Conservation (phyloP, 1,140 invertebrate genomes). For the Drosophila grimshawi region DNA sequence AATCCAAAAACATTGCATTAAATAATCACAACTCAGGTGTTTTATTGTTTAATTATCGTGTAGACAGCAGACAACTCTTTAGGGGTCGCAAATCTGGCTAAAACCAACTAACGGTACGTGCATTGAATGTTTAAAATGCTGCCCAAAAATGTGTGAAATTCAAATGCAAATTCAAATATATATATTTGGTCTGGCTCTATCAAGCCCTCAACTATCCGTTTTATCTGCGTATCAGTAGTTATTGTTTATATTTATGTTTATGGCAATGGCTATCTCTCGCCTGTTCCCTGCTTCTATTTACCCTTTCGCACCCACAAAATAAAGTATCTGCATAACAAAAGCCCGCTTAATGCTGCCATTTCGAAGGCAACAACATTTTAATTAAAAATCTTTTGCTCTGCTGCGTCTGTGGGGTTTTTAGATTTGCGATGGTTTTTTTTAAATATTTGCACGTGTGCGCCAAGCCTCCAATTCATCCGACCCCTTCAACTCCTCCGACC, state of each 20-base stretch:
- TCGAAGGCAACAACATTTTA: slow-evolving; percentile 38
- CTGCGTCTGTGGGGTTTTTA: slow-evolving; percentile 16
- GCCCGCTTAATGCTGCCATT: slow-evolving; percentile 42
- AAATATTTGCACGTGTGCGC: slow-evolving; percentile 24
- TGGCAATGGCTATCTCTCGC: not conserved
- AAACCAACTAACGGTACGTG: slow-evolving; percentile 32
- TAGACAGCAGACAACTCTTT: not conserved
- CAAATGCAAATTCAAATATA: slow-evolving; percentile 31
- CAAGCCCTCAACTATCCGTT: slow-evolving; percentile 6
- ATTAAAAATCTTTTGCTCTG: slow-evolving; percentile 45
- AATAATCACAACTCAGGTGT: slow-evolving; percentile 9
- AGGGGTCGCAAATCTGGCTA: not conserved
- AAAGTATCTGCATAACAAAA: slow-evolving; percentile 37
- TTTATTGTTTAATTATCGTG: not conserved
- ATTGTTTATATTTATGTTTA: slow-evolving; percentile 30
- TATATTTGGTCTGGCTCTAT: not conserved
- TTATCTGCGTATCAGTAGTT: slow-evolving; percentile 24
- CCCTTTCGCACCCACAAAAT: not conserved
- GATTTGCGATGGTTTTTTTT: slow-evolving; percentile 17
- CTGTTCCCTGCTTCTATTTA: not conserved
- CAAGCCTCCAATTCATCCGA: slow-evolving; percentile 1
- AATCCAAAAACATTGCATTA: slow-evolving; percentile 18
- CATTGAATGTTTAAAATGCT: slow-evolving; percentile 25
- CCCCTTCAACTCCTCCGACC: not conserved
- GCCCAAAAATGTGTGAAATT: slow-evolving; percentile 35